These are phyloP conservation scores for Oryzias dopingdopingensis DNA, from an alignment of 2,797 vertebrate species.

Conservation along the genomic window DNA sequence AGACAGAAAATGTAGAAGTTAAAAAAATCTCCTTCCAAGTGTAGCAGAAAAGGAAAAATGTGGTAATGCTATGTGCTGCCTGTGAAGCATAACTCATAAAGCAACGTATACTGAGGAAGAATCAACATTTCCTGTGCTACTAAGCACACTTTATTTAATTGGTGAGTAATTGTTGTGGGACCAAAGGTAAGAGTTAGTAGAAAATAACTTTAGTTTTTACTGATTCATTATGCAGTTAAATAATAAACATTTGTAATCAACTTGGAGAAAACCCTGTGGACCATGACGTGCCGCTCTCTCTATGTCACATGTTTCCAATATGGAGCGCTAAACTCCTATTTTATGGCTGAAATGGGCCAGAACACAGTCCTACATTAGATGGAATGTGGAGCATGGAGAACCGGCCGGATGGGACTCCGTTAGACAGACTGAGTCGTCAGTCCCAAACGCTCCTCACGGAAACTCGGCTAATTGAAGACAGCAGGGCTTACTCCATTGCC, in stretches of 20 bases:
- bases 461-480: conserved; percentile 72
- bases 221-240: too few relatives aligned
- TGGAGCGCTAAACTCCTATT: conserved; percentile 58
- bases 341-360: conserved; percentile 67
- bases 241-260: conserved; percentile 8
- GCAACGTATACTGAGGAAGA: neutral
- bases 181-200: conserved; percentile 43
- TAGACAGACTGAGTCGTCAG: conserved; percentile 58
- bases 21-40: conserved; percentile 20
- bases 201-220: too few relatives aligned
- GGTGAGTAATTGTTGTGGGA: conserved; percentile 65
- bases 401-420: conserved; percentile 61
- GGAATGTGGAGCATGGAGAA: conserved; percentile 69
- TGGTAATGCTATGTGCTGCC: too few relatives aligned
- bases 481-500: conserved; percentile 36
- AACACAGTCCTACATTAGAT: conserved; percentile 61
- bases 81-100: too few relatives aligned
- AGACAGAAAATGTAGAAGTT: neutral
- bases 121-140: conserved; percentile 50
- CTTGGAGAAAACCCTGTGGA: conserved; percentile 47
- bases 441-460: conserved; percentile 63
- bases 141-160: conserved; percentile 65
- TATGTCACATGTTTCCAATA: conserved; percentile 73
- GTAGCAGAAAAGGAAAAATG: conserved; percentile 16
- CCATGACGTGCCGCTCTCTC: conserved; percentile 42